Base-by-base conservation (phyloP, 2,113 vertebrate genomes). In the Cygnus buccinator region DNA sequence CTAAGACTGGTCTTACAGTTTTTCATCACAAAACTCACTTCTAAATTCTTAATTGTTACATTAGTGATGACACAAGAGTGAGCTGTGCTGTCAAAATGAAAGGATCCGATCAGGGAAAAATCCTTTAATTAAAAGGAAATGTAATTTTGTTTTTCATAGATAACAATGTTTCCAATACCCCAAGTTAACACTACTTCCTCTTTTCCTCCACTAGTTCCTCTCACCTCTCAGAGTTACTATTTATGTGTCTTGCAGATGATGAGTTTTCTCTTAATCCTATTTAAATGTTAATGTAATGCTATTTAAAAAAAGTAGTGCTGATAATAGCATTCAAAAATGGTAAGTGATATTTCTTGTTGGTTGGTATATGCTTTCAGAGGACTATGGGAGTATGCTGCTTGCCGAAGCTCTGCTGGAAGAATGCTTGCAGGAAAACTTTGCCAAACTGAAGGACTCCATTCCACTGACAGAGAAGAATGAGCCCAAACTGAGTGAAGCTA, bases 351-450 rank as follows among this genome's bases (percentile, higher is more conserved):
- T 83, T 90, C 46, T 83, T 76, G 7, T 75, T 94, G 74, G 4
- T 87, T 85, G 67, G 4, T 87, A 16, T 83, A 18, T 96, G 58
- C 90, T 97, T 98, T 75, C 96, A 99, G 99, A 99, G 97, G 99
- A 99, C 96, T 98, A 99, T 2, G 98, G 98, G 90, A 98, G 95
- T 23, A 97, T 99, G 96, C 94, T 99, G 90, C 97, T 98, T 93
- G 99, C 99, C 0, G 99, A 99, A 90, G 97, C 97, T 37, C 95
- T 99, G 88, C 96, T 99, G 96, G 99, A 99, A 95, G 98, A 99
- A 74, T 99, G 98, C 94, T 96, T 99, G 77, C 98, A 98, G 91
- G 99, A 99, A 55, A 99, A 99, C 85, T 97, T 98, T 43, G 83
- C 98, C 95, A 98, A 98, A 52, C 96, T 99, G 85, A 98, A 98